Base-by-base conservation (phyloP, 2,888 invertebrate species). In the Stenotaenia linearis region DNA sequence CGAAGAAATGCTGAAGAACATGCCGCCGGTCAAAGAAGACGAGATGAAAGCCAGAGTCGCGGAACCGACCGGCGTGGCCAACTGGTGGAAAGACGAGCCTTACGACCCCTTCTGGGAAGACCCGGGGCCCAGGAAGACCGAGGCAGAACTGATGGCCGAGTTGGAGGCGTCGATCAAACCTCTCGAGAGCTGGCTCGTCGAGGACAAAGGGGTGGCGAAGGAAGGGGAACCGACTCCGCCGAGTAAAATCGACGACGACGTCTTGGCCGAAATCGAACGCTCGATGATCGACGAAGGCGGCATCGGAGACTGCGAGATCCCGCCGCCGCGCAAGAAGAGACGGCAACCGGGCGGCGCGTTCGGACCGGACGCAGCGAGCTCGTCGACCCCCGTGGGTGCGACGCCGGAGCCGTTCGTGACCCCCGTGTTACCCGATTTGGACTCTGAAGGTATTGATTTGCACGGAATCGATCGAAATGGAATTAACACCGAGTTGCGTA, bases 291-390 rank as follows among this genome's bases (percentile, higher is more conserved):
- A 61, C n/a, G 78, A 78, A 9, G 28, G 25, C 28, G 28, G 28
- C 9, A n/a, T 61, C 2, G 6, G 18, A 2, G 4, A 50, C 5
- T 78, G 30, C 18, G 37, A 78, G 18, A 78, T 78, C 5, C 78
- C 78, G 28, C 78, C 78, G 61, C 61, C 23, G 30, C n/a, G 40
- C 9, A 77, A 77, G 45, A 77, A 77, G 40, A 5, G 23, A n/a
- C 23, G 32, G 40, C 40, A 40, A 12, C 40, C 40, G 12, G 40
- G 40, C 40, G 32, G 32, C 4, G 32, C 5, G 32, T 32, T 32
- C 32, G 32, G 32, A 4, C 32, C 32, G 5, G 32, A 32, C 9
- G 32, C 32, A 9, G 32, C 32, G 32, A 9, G 9, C 32, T 6
- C 32, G 32, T 32, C 32, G 32, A 32, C 9, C 5, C 32, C 32